Evolutionary conservation across 2,888 invertebrate species (phyloP), one percentile per base, ranked within the genome.

Genomic region (Cancer borealis): DNA sequence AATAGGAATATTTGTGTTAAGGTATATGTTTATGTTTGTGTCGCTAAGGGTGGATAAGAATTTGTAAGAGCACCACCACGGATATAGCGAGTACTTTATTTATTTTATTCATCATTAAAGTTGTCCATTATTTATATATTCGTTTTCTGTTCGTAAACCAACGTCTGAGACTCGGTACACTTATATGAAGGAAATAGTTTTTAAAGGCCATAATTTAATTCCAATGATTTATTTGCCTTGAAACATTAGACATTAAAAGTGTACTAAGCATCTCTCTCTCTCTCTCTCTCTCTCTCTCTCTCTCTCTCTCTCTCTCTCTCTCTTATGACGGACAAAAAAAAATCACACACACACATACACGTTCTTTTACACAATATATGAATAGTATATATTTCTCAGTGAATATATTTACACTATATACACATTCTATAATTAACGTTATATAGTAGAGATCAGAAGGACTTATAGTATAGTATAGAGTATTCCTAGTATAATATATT

Each of bases 161-260:
- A n/a, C n/a, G n/a, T n/a, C n/a, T n/a, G n/a, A n/a, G n/a, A n/a
- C n/a, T n/a, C 8, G 1, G 14, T 4, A 54, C 1, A 21, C 3
- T n/a, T 26, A 26, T 79, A 79, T 79, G 66, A 12, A 5, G 79
- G 79, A 30, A 79, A 79, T 8, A n/a, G 6, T 73, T 73, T 73
- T 73, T 6, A 73, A n/a, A 12, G 30, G 3, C 6, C 6, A 79
- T 79, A 14, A 30, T 26, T 79, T 79, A 30, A 79, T 79, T 30
- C 79, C 26, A 26, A 30, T 79, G 30, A 79, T 30, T 79, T 79
- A 79, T 79, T 79, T 79, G 30, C 10, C 30, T 30, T 26, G 26
- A 79, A 79, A 79, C 79, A 79, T 30, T 79, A 79, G 30, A 30
- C 79, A 79, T 79, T 79, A 30, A 79, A 79, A 79, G 79, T 30